Base-by-base conservation (phyloP, 2,113 vertebrate species). In the Macrotus californicus region DNA sequence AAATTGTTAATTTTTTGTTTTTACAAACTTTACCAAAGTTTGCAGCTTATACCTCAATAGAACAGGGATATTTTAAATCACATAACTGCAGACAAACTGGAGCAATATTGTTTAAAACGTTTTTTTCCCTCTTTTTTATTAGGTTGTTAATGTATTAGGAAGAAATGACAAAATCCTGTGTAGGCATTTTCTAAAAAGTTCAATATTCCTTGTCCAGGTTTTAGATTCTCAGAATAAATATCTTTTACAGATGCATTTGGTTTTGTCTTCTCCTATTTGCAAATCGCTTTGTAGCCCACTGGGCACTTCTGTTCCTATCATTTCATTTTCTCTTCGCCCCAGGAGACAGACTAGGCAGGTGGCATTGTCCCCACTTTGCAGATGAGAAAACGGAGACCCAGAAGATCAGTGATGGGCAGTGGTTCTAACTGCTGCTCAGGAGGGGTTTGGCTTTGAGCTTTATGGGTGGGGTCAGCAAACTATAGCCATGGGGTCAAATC, bases 161-260 rank as follows among this genome's bases (percentile, higher is more conserved):
- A 80, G 31, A 94, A 95, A 88, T 39, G 31, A 43, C 22, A 6
- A 66, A 67, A 85, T 87, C 2, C 95, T 97, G 88, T 97, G 97
- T 98, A 98, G 96, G 83, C 52, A 70, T 97, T 97, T 97, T 96
- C 31, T 61, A 94, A 95, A 95, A 97, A 96, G 95, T 96, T 98
- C 96, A 95, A 77, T 92, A 21, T 91, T 96, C 96, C 96, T 97
- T 98, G 97, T 98, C 96, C 97, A 96, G 97, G 91, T 93, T 97
- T 76, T 96, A 98, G 98, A 97, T 96, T 98, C 93, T 98, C 97
- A 94, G 97, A 98, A 98, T 98, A 98, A 98, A 98, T 96, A 96
- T 96, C 96, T 97, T 98, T 98, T 98, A 92, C 97, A 97, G 97
- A 97, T 94, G 54, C 50, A 36, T 70, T n/a, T 11, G 15, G 2